Base-by-base conservation (phyloP, 2,888 invertebrate genomes). In the Parelbella ahira region DNA sequence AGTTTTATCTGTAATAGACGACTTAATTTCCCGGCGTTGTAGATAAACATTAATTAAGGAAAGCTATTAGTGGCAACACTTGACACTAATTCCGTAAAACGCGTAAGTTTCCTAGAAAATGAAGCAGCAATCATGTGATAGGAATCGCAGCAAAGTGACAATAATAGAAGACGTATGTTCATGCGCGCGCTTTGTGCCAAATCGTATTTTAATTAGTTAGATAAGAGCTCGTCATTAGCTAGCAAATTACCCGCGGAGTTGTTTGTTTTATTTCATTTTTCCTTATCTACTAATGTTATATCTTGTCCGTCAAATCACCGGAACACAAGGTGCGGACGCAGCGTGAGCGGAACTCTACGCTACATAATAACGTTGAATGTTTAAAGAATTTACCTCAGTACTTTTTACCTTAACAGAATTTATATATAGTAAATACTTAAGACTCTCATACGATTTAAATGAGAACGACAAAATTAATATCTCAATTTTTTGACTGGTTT, bases 121-220 rank as follows among this genome's bases (percentile, higher is more conserved):
- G 48, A 48, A 50, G 49, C 32, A 47, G 60, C 63, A 69, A 74
- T 68, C 61, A 64, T 54, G 45, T 53, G 82, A 81, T 82, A 69
- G 54, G 34, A 48, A 80, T 80, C 82, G 54, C 50, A 56, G 56
- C 64, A 61, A 70, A 68, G 74, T 68, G 81, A 78, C 75, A 79
- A 74, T 74, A 69, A 66, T 52, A 33, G 27, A 51, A 54, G 53
- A 49, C 44, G 50, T 52, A 51, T 49, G 51, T 53, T 50, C 30
- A 49, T 48, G 51, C 47, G 27, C 45, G 50, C 48, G 50, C 54
- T 56, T 56, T 76, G 77, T 76, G 78, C 82, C 73, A 84, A 86
- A 86, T 86, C 75, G 82, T 71, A 73, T 83, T 84, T 86, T 86
- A 86, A 86, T 86, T 86, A 83, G 72, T 45, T 48, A 76, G 82